These are phyloP conservation scores for Mugil cephalus DNA, from an alignment of 2,113 vertebrate genomes.

Conservation along the genomic window DNA sequence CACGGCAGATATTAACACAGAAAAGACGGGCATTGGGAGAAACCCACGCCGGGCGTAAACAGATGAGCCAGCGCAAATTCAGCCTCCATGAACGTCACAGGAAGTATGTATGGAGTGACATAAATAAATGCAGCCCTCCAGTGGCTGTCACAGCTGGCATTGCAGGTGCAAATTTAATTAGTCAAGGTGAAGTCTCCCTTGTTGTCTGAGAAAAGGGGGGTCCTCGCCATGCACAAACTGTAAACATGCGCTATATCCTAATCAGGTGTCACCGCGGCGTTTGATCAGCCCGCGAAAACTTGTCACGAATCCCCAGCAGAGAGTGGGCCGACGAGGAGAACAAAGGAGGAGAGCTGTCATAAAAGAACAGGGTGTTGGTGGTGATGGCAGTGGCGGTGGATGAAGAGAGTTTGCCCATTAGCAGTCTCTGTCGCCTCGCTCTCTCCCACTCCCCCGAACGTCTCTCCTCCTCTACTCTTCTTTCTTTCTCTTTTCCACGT, in stretches of 20 bases:
- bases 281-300: constrained; percentile 94
- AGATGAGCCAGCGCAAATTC: constrained; percentile 63
- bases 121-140: constrained; percentile 82
- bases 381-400: constrained; percentile 84
- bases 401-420: constrained; percentile 91
- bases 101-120: constrained; percentile 81
- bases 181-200: constrained; percentile 90
- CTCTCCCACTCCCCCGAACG: constrained; percentile 52
- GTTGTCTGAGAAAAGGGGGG: constrained; percentile 83
- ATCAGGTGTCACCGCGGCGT: constrained; percentile 94
- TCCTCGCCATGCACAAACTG: constrained; percentile 89
- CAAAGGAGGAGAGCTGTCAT: constrained; percentile 93
- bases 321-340: constrained; percentile 89
- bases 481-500: constrained; percentile 47
- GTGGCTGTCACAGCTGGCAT: constrained; percentile 90
- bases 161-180: constrained; percentile 98
- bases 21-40: constrained; percentile 42
- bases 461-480: constrained; percentile 74
- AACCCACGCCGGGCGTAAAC: constrained; percentile 51
- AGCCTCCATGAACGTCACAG: constrained; percentile 74
- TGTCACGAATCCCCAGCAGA: constrained; percentile 94
- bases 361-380: constrained; percentile 81
- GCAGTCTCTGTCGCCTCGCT: constrained; percentile 78
- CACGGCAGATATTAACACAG: constrained; percentile 32
- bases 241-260: constrained; percentile 93